phyloP scores from a whole-genome alignment of 2,113 vertebrate genomes.

The human region GRCh38 chr2:196916501-196917000 shows the following conservation, averaged over 20 bases:
- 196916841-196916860: neutral
- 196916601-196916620: neutral
- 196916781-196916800: neutral
- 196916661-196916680: neutral
- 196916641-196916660: neutral
- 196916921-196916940: neutral
- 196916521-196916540: constrained; percentile 97
- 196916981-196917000: neutral
- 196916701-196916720: neutral
- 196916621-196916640: neutral
- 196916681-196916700: neutral
- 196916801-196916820: constrained; percentile 24
- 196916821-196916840: neutral
- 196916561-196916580: constrained; percentile 96
- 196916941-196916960: neutral
- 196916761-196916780: neutral
- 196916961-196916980: neutral
- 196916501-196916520: constrained; percentile 97
- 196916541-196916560: constrained; percentile 91
- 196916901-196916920: neutral
- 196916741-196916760: neutral
- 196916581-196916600: constrained; percentile 94
- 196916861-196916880: neutral
- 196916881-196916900: neutral
- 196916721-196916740: neutral